Base-by-base conservation (phyloP, 2,113 vertebrate species). In the Arothron firmamentum region DNA sequence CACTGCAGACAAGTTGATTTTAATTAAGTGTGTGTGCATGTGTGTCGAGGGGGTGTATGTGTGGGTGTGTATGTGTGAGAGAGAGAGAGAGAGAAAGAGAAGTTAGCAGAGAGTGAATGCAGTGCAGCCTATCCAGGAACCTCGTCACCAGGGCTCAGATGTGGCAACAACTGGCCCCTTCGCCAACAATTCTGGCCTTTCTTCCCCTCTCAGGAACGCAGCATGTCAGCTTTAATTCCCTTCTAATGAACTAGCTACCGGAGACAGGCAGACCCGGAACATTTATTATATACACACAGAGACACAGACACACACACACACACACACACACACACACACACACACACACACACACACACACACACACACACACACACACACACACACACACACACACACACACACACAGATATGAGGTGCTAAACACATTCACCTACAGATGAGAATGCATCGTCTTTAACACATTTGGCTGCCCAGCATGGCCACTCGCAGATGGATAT, bases 201-300 rank as follows among this genome's bases (percentile, higher is more conserved):
- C 80, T 84, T 79, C 60, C 72, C 56, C 70, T 72, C 75, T 74
- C 70, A 72, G 80, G 80, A 87, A 81, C 78, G 51, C 76, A 60
- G 72, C 21, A 53, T 74, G 65, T 82, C 85, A 78, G 67, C 66
- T 74, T 69, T 88, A 88, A 88, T 87, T 85, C 88, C 82, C 70
- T 86, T 88, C 85, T 87, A 87, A 90, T 90, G 88, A 90, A 87
- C 81, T 82, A 72, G 85, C 82, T 75, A 67, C 82, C 76, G 78
- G 57, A 53, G 51, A 60, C 73, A 65, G 58, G 74, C 77, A 48
- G 58, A 53, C 53, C 67, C 59, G 11, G 61, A 52, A 41, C 65
- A 42, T 73, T 72, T 80, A 81, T 81, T 73, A 78, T 82, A 85
- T 9, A 71, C 61, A 69, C 75, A 60, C 70, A 57, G 70, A 63